A percentile compares a stretch with the other conserved stretches of the same genome.
These are phyloP conservation scores for Notodonta ziczac DNA, from an alignment of 2,888 invertebrate species.

Conservation along the genomic window DNA sequence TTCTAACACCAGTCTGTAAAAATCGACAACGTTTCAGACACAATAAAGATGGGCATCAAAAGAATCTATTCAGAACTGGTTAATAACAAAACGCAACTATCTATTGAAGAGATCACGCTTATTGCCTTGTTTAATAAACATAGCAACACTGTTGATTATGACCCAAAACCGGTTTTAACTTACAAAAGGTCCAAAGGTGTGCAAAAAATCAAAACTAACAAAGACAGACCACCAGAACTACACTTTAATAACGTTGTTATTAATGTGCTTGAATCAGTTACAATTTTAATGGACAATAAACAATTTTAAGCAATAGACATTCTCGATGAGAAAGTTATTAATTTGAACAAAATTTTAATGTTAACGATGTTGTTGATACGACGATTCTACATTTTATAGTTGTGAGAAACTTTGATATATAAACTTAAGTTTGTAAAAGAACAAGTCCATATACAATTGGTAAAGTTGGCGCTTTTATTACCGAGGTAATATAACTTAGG, in stretches of 20 bases:
- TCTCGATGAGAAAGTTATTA: conserved; percentile 75
- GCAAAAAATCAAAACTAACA: conserved; percentile 72
- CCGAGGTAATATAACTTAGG: conserved; percentile 14
- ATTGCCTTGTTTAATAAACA: conserved; percentile 83
- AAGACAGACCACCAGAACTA: conserved; percentile 66
- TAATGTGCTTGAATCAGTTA: conserved; percentile 59
- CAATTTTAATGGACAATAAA: conserved; percentile 77
- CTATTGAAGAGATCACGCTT: conserved; percentile 62
- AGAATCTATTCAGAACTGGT: conserved; percentile 44
- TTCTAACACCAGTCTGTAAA: background rate
- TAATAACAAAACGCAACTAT: conserved; percentile 46
- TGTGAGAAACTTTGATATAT: conserved; percentile 60
- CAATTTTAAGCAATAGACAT: conserved; percentile 51
- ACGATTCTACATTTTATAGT: conserved; percentile 23
- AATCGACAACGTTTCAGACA: conserved; percentile 20
- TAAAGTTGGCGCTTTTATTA: conserved; percentile 18
- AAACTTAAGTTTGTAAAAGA: conserved; percentile 35
- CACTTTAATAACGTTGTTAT: conserved; percentile 72
- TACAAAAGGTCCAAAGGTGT: conserved; percentile 51
- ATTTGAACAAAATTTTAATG: conserved; percentile 62
- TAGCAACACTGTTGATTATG: conserved; percentile 79
- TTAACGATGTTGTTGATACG: conserved; percentile 33
- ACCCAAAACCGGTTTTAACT: conserved; percentile 60
- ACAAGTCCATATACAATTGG: conserved; percentile 36
- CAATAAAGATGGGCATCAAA: conserved; percentile 43